phyloP scores from a whole-genome alignment of 2,797 vertebrate genomes.

The Lagodon rhomboides region DNA sequence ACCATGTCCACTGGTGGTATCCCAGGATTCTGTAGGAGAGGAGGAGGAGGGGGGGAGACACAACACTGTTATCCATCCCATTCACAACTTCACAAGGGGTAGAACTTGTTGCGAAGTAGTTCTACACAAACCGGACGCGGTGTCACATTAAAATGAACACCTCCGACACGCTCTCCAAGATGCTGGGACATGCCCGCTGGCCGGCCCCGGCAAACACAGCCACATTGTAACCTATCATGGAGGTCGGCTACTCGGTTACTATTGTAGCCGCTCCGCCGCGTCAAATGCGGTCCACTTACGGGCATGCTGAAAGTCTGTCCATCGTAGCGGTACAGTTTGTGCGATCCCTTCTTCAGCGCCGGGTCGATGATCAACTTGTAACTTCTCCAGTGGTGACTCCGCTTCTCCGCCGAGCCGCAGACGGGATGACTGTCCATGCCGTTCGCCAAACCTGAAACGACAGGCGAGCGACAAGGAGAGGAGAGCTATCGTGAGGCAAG shows the following conservation, averaged over 20 bases:
- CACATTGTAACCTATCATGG: constrained; percentile 76
- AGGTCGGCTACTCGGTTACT: constrained; percentile 79
- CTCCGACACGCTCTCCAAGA: constrained; percentile 14
- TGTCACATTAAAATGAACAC: not conserved
- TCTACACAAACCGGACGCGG: constrained; percentile 8
- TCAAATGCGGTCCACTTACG: constrained; percentile 85
- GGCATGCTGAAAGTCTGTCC: constrained; percentile 96
- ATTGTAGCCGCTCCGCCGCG: constrained; percentile 60
- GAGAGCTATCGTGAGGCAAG: constrained; percentile 67
- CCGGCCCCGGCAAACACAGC: constrained; percentile 43
- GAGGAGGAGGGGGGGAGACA: constrained; percentile 19
- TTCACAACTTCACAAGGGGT: constrained; percentile 54
- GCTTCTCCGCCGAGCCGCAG: constrained; percentile 96
- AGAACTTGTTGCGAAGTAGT: constrained; percentile 76
- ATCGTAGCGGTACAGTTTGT: constrained; percentile 99
- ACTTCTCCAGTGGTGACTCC: constrained; percentile 99
- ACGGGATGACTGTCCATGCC: constrained; percentile 96
- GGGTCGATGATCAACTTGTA: constrained; percentile 99
- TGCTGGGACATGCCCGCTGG: constrained; percentile 39
- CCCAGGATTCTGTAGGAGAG: constrained; percentile 90
- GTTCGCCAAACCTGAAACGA: constrained; percentile 95
- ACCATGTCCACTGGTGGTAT: constrained; percentile 95
- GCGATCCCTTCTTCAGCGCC: constrained; percentile 96
- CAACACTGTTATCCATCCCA: constrained; percentile 58
- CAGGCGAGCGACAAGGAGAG: constrained; percentile 68